These are phyloP conservation scores for Lepidocyrtoides sp. DNA, from an alignment of 2,888 invertebrate species.

Conservation along the genomic window DNA sequence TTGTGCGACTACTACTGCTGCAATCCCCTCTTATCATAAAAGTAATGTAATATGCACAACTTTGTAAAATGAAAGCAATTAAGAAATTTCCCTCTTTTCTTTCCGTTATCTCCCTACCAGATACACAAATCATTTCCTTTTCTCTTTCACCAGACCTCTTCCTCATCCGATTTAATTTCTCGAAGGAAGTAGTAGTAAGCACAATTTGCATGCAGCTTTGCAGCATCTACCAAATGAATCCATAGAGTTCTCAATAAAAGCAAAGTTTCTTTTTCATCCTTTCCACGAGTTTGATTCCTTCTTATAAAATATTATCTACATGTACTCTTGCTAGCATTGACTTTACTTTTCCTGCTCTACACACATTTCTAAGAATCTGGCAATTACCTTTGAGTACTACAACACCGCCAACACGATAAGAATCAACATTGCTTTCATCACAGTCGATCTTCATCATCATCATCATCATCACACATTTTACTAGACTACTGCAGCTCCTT, in stretches of 20 bases:
- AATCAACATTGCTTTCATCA: not conserved
- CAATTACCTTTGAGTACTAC: conserved; percentile 1
- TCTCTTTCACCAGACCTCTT: not conserved
- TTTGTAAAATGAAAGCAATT: conserved; percentile 53
- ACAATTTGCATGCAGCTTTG: too few relatives aligned
- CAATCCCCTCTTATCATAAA: not conserved
- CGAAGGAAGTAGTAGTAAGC: not conserved
- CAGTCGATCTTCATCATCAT: not conserved
- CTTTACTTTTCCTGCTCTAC: not conserved
- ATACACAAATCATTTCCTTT: not conserved
- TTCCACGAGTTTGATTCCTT: not conserved
- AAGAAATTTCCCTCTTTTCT: conserved; percentile 17
- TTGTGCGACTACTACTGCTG: too few relatives aligned
- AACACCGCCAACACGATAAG: not conserved
- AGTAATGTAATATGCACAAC: not conserved
- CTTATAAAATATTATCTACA: not conserved
- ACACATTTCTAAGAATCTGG: not conserved
- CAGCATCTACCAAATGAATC: too few relatives aligned
- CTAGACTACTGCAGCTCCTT: not conserved
- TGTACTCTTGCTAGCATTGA: not conserved
- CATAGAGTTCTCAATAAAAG: not conserved
- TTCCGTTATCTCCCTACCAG: not conserved
- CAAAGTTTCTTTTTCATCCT: not conserved
- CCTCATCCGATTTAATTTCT: not conserved
- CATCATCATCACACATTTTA: not conserved